Conservation (phyloP, 2,113 vertebrate genomes). For the Calyptomena viridis region DNA sequence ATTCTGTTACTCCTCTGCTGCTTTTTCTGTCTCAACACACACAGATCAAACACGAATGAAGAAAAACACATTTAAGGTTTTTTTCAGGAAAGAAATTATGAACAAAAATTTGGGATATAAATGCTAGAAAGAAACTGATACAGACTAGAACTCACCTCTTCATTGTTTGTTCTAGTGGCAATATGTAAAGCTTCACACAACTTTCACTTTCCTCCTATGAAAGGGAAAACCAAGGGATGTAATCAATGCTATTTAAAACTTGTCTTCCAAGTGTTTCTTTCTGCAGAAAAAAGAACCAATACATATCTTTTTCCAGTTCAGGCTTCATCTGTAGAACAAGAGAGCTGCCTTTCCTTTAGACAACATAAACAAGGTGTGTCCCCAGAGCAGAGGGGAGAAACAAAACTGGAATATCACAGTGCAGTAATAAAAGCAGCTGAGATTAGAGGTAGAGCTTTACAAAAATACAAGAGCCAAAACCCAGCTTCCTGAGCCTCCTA, state of each 20-base stretch:
- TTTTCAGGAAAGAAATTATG: neutral
- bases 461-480: conserved; percentile 13
- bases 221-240: neutral
- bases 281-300: neutral
- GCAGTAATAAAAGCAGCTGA: neutral
- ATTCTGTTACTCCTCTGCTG: neutral
- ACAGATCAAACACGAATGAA: neutral
- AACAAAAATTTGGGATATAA: neutral
- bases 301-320: neutral
- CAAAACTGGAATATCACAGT: conserved; percentile 19
- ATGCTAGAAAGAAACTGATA: neutral
- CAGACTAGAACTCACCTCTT: neutral
- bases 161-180: neutral
- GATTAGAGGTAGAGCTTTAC: conserved; percentile 11
- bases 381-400: neutral
- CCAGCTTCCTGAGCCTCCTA: neutral
- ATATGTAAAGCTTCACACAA: neutral
- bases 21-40: neutral
- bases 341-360: neutral
- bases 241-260: neutral
- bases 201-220: neutral
- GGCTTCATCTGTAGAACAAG: neutral
- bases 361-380: neutral
- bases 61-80: neutral
- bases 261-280: neutral